Conservation (phyloP, 2,888 invertebrate species). For the Phengaris alcon region DNA sequence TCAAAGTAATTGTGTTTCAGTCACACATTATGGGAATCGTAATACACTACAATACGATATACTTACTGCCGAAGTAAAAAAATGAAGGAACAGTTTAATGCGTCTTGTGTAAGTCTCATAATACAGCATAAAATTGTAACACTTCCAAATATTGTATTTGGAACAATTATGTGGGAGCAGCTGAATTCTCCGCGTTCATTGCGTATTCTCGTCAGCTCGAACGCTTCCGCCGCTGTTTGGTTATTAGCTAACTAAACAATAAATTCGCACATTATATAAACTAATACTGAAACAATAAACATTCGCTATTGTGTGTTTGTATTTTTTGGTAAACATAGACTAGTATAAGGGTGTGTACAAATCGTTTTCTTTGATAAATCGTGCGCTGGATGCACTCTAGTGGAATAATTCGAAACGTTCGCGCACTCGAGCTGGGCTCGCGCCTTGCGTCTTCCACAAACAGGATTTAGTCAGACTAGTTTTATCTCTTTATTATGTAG, state of each 20-base stretch:
- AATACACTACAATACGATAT: neutral
- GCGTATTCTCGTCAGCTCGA: slow-evolving; percentile 30
- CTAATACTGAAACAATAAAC: slow-evolving; percentile 27
- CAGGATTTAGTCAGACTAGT: slow-evolving; percentile 62
- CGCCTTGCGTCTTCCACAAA: slow-evolving; percentile 51
- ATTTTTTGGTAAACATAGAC: slow-evolving; percentile 45
- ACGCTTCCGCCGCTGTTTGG: slow-evolving; percentile 29
- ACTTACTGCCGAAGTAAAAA: neutral
- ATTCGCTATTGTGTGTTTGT: slow-evolving; percentile 21
- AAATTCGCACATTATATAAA: slow-evolving; percentile 31
- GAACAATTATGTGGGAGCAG: slow-evolving; percentile 22
- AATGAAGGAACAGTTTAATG: slow-evolving; percentile 1
- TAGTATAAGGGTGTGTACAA: slow-evolving; percentile 56
- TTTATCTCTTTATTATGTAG: slow-evolving; percentile 52
- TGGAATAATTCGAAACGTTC: slow-evolving; percentile 65
- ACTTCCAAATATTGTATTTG: slow-evolving; percentile 19
- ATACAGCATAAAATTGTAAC: slow-evolving; percentile 12
- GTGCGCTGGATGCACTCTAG: slow-evolving; percentile 52
- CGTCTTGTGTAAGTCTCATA: slow-evolving; percentile 6
- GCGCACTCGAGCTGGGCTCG: slow-evolving; percentile 45
- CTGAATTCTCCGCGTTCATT: slow-evolving; percentile 28
- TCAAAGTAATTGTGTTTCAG: neutral
- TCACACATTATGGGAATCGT: neutral
- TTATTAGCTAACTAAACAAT: slow-evolving; percentile 32
- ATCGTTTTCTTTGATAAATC: slow-evolving; percentile 65